Base-by-base conservation (phyloP, 1,140 invertebrate genomes). In the Drosophila lacertosa region DNA sequence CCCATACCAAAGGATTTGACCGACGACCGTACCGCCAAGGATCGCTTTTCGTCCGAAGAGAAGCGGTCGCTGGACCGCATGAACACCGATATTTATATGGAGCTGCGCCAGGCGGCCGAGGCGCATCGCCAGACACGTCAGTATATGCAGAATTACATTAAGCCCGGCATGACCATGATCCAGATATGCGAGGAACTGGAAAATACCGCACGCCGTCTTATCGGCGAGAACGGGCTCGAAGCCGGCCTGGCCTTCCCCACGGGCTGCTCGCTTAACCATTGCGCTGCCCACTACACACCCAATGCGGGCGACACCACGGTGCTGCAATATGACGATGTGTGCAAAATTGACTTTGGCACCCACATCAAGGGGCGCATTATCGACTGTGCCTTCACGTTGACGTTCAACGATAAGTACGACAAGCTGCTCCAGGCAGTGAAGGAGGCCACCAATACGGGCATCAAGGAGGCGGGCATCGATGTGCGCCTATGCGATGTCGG, bases 291-390 rank as follows among this genome's bases (percentile, higher is more conserved):
- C 93, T 99, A 99, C 89, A 99, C 99, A 13, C 99, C 99, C 42
- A 99, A 99, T 92, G 97, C 97, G 67, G 99, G 99, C 11, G 99
- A 99, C 92, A 93, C 94, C 2, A 99, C 98, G 0, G 97, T 99
- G 16, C 93, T 99, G 11, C 93, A 96, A 69, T 97, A 97, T 88
- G 98, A 99, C 91, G 99, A 99, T 93, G 98, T 99, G 2, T 98
- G 98, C 57, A 99, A 99, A 92, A 99, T 99, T 90, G 99, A 99
- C 92, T 99, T 99, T 93, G 99, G 99, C 54, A 99, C 98, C 26
- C 99, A 99, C 91, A 98, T 99, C 44, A 99, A 99, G 92, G 99
- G 98, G 4, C 94, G 98, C 42, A 99, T 99, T 59, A 99, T 99
- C 68, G 99, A 99, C 92, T 99, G 99, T 93, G 99, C 99, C 15